Percentiles rank a stretch among this genome's conserved stretches.
These are phyloP conservation scores for Tyrannus savana DNA, from an alignment of 2,113 vertebrate genomes.

Conservation along the genomic window DNA sequence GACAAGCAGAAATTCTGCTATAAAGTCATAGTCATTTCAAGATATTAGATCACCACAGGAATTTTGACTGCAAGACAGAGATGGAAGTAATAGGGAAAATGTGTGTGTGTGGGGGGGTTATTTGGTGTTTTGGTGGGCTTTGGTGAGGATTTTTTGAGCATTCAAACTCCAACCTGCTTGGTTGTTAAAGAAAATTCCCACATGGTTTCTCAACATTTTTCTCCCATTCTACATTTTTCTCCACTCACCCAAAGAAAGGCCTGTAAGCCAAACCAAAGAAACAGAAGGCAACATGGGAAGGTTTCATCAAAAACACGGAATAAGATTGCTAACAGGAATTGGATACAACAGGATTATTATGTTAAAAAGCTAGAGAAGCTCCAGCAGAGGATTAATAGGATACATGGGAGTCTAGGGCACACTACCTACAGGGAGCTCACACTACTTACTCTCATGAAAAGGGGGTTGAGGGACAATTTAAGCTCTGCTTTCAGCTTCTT, in stretches of 20 bases:
- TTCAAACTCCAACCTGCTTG: not conserved
- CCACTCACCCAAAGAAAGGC: not conserved
- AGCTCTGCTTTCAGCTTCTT: not conserved
- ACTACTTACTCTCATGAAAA: not conserved
- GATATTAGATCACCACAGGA: not conserved
- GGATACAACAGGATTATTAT: not conserved
- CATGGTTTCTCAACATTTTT: not conserved
- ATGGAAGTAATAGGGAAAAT: not conserved
- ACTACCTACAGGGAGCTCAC: not conserved
- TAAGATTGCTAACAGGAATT: not conserved
- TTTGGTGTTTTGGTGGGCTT: not conserved
- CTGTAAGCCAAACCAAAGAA: not conserved
- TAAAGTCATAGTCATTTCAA: not conserved
- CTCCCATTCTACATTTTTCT: not conserved
- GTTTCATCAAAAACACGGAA: not conserved
- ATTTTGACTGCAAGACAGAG: not conserved
- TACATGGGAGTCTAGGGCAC: not conserved
- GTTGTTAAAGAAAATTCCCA: not conserved
- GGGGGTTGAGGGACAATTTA: not conserved
- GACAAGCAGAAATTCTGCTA: not conserved
- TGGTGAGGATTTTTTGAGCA: not conserved
- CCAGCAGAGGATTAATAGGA: not conserved
- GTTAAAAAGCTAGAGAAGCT: not conserved
- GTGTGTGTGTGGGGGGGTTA: fast-evolving
- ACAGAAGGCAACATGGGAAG: not conserved